phyloP scores from a whole-genome alignment of 2,888 invertebrate species.

The Margaritifera margaritifera region DNA sequence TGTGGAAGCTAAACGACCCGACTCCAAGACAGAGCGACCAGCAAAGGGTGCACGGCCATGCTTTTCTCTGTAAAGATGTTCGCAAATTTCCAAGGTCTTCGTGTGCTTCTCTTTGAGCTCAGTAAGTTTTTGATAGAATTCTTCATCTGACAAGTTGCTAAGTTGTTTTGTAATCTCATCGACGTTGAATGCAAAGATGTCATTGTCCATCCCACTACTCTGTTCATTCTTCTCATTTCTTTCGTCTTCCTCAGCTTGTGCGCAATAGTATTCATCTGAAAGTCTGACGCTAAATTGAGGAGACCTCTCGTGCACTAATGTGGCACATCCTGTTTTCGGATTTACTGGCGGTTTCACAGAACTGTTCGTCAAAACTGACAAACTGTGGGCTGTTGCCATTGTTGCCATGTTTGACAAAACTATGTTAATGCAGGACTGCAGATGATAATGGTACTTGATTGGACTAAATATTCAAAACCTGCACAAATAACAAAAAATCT shows the following conservation, averaged over 20 bases:
- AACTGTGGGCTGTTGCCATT: conserved; percentile 70
- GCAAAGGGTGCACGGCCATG: conserved; percentile 17
- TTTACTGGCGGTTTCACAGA: conserved; percentile 66
- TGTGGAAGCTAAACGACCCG: too few species aligned
- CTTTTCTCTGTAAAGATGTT: conserved; percentile 65
- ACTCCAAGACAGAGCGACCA: too few species aligned
- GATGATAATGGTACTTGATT: too few species aligned
- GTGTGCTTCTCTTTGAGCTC: conserved; percentile 67
- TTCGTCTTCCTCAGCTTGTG: not conserved
- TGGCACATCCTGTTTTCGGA: conserved; percentile 58
- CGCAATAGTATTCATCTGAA: conserved; percentile 37
- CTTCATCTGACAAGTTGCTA: conserved; percentile 59
- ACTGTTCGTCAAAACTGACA: conserved; percentile 66
- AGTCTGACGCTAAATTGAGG: conserved; percentile 29
- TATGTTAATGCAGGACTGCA: conserved; percentile 21
- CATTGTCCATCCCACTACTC: not conserved
- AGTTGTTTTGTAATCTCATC: conserved; percentile 42
- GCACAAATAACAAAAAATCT: too few species aligned
- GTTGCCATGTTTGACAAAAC: conserved; percentile 63
- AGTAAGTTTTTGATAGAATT: conserved; percentile 65
- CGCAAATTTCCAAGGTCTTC: conserved; percentile 66
- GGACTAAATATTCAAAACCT: too few species aligned
- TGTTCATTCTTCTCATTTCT: not conserved
- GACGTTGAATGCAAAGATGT: conserved; percentile 4
- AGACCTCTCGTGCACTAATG: conserved; percentile 51